Percentiles rank a stretch among this genome's conserved stretches.
Conservation (phyloP, 2,888 invertebrate species). For the Sicus ferrugineus region DNA sequence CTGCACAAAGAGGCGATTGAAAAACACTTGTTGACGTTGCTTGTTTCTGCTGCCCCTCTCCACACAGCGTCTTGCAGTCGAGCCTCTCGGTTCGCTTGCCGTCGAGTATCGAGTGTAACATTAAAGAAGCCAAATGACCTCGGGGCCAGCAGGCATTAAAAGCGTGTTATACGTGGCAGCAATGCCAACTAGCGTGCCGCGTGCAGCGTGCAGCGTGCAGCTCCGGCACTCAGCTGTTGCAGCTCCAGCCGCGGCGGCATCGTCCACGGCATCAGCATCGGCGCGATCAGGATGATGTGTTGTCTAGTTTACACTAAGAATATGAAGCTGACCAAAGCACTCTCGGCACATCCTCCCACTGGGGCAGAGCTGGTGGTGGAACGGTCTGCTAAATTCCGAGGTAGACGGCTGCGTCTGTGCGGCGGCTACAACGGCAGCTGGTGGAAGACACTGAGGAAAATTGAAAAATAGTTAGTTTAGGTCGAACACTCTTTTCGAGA, state of each 20-base stretch:
- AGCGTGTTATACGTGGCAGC: slow-evolving; percentile 31
- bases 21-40: slow-evolving; percentile 55
- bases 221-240: neutral
- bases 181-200: slow-evolving; percentile 50
- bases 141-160: slow-evolving; percentile 40
- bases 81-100: neutral
- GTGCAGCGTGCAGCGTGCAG: slow-evolving; percentile 45
- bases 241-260: neutral
- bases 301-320: slow-evolving; percentile 33
- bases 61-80: neutral
- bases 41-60: slow-evolving; percentile 7
- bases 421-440: too few relatives aligned
- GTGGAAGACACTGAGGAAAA: too few relatives aligned
- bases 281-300: slow-evolving; percentile 32
- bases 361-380: neutral
- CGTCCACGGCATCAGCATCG: slow-evolving; percentile 9
- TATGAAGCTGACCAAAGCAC: slow-evolving; percentile 13
- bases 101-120: slow-evolving; percentile 49
- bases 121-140: slow-evolving; percentile 60
- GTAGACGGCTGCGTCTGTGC: neutral
- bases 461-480: too few relatives aligned
- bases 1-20: slow-evolving; percentile 18
- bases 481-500: too few relatives aligned
- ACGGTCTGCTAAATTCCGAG: neutral
- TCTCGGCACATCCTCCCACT: slow-evolving; percentile 36